Conservation (phyloP, 2,797 vertebrate species). For the Dendrocincla tyrannina region DNA sequence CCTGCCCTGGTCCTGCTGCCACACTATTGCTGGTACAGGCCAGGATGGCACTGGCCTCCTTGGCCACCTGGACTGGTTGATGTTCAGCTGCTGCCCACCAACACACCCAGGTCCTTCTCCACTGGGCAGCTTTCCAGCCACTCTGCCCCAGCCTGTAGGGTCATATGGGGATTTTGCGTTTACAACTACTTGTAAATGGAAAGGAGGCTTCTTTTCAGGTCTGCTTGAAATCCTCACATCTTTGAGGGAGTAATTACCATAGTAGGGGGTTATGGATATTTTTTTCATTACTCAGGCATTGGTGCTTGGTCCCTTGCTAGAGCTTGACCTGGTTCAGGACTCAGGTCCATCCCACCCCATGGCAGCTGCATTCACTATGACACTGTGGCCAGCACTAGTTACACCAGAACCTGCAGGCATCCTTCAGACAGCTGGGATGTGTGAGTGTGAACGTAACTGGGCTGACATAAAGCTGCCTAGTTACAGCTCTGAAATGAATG, state of each 20-base stretch:
- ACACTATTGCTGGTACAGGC: not conserved
- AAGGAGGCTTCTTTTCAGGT: not conserved
- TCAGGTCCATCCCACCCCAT: not conserved
- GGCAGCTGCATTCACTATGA: not conserved
- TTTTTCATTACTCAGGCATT: not conserved
- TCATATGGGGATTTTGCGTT: not conserved
- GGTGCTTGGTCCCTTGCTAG: not conserved
- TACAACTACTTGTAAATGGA: not conserved
- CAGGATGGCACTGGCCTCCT: not conserved
- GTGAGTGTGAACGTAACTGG: not conserved
- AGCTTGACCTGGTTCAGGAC: not conserved
- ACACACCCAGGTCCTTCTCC: not conserved
- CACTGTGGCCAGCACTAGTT: not conserved
- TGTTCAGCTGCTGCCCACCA: not conserved
- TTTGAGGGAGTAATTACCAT: not conserved
- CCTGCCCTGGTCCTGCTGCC: not conserved
- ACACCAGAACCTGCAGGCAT: not conserved
- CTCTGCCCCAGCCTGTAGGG: not conserved
- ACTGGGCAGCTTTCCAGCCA: not conserved
- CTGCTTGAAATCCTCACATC: not conserved
- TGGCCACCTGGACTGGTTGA: not conserved
- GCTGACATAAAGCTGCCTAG: not conserved
- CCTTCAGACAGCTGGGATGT: not conserved
- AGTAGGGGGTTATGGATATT: not conserved
- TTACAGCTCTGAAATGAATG: not conserved